Conservation (phyloP, 2,113 vertebrate species). For the Tetrax tetrax region DNA sequence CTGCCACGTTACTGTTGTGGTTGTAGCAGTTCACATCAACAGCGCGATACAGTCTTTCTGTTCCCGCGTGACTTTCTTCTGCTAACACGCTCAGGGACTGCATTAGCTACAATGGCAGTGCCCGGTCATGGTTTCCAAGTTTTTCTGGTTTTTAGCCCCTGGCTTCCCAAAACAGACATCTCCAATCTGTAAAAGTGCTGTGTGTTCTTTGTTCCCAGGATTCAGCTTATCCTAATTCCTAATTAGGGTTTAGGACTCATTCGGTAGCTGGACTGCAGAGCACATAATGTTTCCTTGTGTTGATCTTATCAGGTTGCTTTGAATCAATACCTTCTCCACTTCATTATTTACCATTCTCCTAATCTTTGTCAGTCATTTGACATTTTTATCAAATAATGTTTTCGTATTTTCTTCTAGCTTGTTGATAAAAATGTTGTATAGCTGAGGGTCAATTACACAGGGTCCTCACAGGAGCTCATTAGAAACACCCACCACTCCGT, state of each 20-base stretch:
- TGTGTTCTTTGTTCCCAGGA: background rate
- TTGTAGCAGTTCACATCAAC: background rate
- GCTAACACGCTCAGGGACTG: background rate
- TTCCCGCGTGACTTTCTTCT: background rate
- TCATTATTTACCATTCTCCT: conserved; percentile 65
- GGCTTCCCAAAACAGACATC: background rate
- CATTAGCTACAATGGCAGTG: background rate
- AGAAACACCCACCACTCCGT: background rate
- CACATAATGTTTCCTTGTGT: conserved; percentile 43
- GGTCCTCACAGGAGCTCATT: conserved; percentile 46
- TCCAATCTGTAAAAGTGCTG: background rate
- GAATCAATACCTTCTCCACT: conserved; percentile 60
- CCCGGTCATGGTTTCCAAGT: background rate
- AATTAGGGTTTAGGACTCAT: conserved; percentile 29
- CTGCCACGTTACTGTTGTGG: background rate
- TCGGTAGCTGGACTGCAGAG: background rate
- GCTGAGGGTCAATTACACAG: conserved; percentile 50
- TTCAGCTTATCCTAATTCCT: conserved; percentile 20
- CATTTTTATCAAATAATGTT: conserved; percentile 64
- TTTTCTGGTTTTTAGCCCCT: background rate
- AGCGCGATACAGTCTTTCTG: background rate
- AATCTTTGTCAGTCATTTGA: conserved; percentile 66
- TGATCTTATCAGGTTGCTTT: conserved; percentile 63
- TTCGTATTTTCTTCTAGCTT: conserved; percentile 48
- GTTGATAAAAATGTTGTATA: conserved; percentile 59